A percentile compares a stretch with the other conserved stretches of the same genome.
Conservation (phyloP, 2,888 invertebrate genomes). For the Tricholauxania praeusta region DNA sequence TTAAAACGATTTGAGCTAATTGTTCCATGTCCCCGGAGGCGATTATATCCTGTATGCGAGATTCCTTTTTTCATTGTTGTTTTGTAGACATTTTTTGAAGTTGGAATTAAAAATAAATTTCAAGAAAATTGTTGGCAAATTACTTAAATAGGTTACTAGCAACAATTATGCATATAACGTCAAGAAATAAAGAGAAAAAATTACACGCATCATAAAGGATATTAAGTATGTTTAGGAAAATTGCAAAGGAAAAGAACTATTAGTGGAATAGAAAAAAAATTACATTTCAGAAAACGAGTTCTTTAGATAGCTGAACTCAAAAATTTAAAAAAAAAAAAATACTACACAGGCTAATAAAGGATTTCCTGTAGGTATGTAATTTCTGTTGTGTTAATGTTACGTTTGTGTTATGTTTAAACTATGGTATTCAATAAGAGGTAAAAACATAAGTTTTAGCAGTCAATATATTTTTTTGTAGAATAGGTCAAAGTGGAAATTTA, state of each 20-base stretch:
- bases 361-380: too few species aligned
- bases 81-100: neutral
- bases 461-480: too few species aligned
- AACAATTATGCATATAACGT: constrained; percentile 23
- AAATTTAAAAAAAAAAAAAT: too few species aligned
- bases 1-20: constrained; percentile 87
- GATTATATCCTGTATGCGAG: constrained; percentile 76
- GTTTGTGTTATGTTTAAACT: too few species aligned
- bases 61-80: constrained; percentile 69
- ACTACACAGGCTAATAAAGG: too few species aligned
- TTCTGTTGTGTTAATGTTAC: too few species aligned
- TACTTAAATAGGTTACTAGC: constrained; percentile 17
- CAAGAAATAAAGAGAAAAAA: constrained; percentile 18
- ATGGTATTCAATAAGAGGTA: too few species aligned
- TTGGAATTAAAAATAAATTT: constrained; percentile 8
- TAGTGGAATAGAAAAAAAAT: neutral
- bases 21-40: constrained; percentile 88
- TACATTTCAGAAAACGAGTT: too few species aligned
- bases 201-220: neutral
- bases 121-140: constrained; percentile 24
- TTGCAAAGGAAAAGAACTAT: constrained; percentile 20
- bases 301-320: too few species aligned
- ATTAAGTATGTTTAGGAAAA: neutral
- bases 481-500: too few species aligned
- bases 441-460: too few species aligned